Conservation (phyloP, 2,888 invertebrate genomes). For the Plagodis pulveraria region DNA sequence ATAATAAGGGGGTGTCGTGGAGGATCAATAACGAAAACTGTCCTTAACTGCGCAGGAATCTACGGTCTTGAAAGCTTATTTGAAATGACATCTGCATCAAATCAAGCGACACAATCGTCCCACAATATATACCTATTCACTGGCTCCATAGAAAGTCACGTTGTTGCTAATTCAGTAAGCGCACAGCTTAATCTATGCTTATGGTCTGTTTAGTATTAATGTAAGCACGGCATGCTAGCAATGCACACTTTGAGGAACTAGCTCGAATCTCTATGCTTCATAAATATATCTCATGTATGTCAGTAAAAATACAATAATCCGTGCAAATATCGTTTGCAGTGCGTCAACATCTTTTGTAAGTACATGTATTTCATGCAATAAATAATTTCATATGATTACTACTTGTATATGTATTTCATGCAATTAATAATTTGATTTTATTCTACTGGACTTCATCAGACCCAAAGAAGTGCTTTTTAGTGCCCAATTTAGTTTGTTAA, state of each 20-base stretch:
- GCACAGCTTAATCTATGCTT: constrained; percentile 25
- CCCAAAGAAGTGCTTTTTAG: too few species aligned
- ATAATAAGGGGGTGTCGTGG: too few species aligned
- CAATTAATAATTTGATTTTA: background rate
- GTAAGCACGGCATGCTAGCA: constrained; percentile 22
- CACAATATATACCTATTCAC: too few species aligned
- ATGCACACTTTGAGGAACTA: constrained; percentile 13
- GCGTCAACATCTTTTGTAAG: too few species aligned
- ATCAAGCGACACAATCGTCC: too few species aligned
- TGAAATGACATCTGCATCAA: too few species aligned
- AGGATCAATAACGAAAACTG: too few species aligned
- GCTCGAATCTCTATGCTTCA: constrained; percentile 4
- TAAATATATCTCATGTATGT: background rate
- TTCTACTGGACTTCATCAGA: background rate
- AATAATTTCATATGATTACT: background rate
- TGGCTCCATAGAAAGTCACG: constrained; percentile 29
- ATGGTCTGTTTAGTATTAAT: constrained; percentile 26
- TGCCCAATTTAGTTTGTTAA: too few species aligned
- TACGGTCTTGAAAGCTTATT: too few species aligned
- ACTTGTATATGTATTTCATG: background rate
- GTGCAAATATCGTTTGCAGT: constrained; percentile 1
- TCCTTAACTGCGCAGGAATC: too few species aligned
- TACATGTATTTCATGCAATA: too few species aligned
- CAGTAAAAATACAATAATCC: constrained; percentile 2
- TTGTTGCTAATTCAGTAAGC: constrained; percentile 26